phyloP scores from a whole-genome alignment of 2,888 invertebrate genomes.

The Drosophila dives region DNA sequence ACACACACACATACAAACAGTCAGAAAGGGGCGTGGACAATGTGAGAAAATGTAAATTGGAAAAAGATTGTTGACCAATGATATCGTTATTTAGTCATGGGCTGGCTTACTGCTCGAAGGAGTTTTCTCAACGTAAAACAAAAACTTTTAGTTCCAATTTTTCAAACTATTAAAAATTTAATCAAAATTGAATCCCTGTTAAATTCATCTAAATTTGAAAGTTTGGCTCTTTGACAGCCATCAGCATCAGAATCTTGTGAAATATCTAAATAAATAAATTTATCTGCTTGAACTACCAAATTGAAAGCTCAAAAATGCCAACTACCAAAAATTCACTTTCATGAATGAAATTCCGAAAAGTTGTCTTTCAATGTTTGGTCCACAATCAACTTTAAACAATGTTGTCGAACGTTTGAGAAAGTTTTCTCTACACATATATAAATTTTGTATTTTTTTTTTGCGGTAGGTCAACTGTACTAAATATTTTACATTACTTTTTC shows the following conservation, averaged over 20 bases:
- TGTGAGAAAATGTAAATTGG: not conserved
- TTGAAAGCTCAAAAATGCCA: not conserved
- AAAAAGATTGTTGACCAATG: not conserved
- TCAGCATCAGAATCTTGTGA: not conserved
- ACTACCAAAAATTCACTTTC: not conserved
- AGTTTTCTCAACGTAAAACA: not conserved
- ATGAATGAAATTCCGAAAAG: constrained; percentile 22
- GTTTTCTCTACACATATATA: constrained; percentile 37
- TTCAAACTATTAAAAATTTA: not conserved
- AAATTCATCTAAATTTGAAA: not conserved
- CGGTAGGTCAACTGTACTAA: constrained; percentile 65
- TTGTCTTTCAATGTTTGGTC: constrained; percentile 21
- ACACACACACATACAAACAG: not conserved
- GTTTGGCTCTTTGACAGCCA: not conserved
- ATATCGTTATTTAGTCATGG: not conserved
- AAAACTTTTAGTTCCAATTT: not conserved
- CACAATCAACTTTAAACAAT: constrained; percentile 35
- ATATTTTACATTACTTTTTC: constrained; percentile 54
- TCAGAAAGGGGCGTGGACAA: constrained; percentile 22
- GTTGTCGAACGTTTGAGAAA: constrained; percentile 56
- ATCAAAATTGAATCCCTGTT: not conserved
- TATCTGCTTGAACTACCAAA: not conserved
- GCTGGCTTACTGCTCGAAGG: not conserved
- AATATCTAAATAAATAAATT: not conserved
- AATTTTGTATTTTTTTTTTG: constrained; percentile 30